phyloP scores from a whole-genome alignment of 2,797 vertebrate species.

The Microchirus variegatus region DNA sequence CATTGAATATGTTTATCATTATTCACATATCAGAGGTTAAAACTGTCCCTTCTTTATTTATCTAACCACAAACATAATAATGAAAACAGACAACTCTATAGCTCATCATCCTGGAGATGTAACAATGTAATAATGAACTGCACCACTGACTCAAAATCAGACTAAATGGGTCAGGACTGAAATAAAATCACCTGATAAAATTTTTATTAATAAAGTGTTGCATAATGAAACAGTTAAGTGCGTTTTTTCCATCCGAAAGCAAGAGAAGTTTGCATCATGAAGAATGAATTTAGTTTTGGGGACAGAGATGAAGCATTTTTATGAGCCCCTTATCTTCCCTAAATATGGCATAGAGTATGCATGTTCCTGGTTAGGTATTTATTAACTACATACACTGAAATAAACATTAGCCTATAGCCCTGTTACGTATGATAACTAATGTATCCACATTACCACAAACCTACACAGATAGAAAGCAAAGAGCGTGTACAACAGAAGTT shows the following conservation, averaged over 20 bases:
- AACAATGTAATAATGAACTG: conserved; percentile 18
- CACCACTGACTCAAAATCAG: conserved; percentile 11
- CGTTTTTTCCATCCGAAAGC: conserved; percentile 20
- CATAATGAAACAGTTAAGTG: conserved; percentile 13
- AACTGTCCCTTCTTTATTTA: conserved; percentile 17
- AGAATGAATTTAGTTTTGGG: no score
- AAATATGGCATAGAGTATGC: no score
- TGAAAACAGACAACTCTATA: conserved; percentile 1
- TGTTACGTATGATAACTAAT: no score
- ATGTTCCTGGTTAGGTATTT: no score
- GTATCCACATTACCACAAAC: no score
- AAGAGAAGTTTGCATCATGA: conserved; percentile 15
- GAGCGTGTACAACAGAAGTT: no score
- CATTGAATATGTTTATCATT: conserved; percentile 15
- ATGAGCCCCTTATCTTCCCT: no score
- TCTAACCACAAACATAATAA: conserved; percentile 7
- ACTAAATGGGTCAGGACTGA: conserved; percentile 9
- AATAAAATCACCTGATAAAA: conserved; percentile 11
- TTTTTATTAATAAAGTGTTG: conserved; percentile 4
- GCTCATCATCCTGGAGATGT: conserved; percentile 6
- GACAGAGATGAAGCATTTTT: no score
- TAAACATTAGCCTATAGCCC: conserved; percentile 2
- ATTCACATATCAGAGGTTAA: conserved; percentile 26
- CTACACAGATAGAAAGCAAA: no score
- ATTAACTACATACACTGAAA: no score